phyloP scores from a whole-genome alignment of 2,888 invertebrate species.

The Yponomeuta malinellus region DNA sequence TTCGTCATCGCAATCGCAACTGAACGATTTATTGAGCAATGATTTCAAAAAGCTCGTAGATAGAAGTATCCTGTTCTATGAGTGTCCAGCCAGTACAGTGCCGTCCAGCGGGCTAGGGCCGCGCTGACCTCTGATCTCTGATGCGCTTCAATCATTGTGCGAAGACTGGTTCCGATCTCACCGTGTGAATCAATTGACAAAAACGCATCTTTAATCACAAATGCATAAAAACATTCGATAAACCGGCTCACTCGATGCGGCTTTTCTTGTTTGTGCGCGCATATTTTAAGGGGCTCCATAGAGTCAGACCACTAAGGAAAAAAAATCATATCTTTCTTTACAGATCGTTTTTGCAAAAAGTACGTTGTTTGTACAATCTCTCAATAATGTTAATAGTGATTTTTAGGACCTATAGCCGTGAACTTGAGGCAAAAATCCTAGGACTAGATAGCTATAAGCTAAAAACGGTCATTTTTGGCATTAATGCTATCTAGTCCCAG shows the following conservation, averaged over 20 bases:
- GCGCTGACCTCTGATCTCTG: conserved; percentile 54
- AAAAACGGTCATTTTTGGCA: too few relatives aligned
- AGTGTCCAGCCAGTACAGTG: neutral
- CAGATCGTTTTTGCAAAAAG: too few relatives aligned
- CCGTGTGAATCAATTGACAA: conserved; percentile 50
- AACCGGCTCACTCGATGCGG: conserved; percentile 34
- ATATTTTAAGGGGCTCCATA: neutral
- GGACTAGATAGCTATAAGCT: too few relatives aligned
- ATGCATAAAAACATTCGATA: conserved; percentile 18
- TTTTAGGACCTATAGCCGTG: too few relatives aligned
- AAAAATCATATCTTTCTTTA: too few relatives aligned
- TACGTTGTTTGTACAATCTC: too few relatives aligned
- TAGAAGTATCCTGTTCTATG: neutral
- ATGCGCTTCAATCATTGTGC: conserved; percentile 40
- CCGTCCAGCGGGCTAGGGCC: conserved; percentile 23
- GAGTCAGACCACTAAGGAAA: too few relatives aligned
- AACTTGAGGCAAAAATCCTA: too few relatives aligned
- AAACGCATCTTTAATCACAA: conserved; percentile 27
- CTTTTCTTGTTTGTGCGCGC: conserved; percentile 13
- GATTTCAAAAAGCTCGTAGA: neutral
- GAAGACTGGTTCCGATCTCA: conserved; percentile 46
- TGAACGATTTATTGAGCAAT: too few relatives aligned
- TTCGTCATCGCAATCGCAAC: too few relatives aligned
- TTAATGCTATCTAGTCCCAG: too few relatives aligned
- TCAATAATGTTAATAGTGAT: too few relatives aligned